Conservation (phyloP, 2,888 invertebrate species). For the Dioctria linearis region DNA sequence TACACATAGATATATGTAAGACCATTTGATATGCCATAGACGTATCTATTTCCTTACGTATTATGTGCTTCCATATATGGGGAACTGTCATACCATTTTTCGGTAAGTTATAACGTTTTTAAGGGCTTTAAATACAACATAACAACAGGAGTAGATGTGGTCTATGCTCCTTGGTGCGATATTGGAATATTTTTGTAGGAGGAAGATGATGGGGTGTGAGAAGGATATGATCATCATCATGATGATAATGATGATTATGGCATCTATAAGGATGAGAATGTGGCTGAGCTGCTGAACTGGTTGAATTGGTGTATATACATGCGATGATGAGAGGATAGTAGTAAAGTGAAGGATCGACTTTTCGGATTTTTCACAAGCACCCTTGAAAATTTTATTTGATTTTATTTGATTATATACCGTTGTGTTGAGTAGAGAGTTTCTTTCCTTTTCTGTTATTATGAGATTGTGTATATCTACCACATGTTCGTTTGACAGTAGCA, state of each 20-base stretch:
- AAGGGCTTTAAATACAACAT: slow-evolving; percentile 42
- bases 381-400: slow-evolving; percentile 54
- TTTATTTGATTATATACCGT: slow-evolving; percentile 45
- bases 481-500: too few species aligned
- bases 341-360: slow-evolving; percentile 27
- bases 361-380: slow-evolving; percentile 47
- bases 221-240: slow-evolving; percentile 68
- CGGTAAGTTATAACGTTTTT: slow-evolving; percentile 47
- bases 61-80: slow-evolving; percentile 32
- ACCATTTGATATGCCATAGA: too few species aligned
- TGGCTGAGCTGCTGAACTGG: slow-evolving; percentile 20
- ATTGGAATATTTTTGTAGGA: background rate
- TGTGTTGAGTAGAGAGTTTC: slow-evolving; percentile 27
- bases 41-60: slow-evolving; percentile 31
- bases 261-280: slow-evolving; percentile 40
- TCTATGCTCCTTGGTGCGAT: slow-evolving; percentile 58
- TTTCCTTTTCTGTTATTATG: slow-evolving; percentile 17
- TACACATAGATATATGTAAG: slow-evolving; percentile 1
- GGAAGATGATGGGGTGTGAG: slow-evolving; percentile 60
- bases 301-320: slow-evolving; percentile 18
- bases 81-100: slow-evolving; percentile 28
- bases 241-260: slow-evolving; percentile 62
- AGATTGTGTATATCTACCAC: background rate
- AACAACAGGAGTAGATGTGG: slow-evolving; percentile 46
- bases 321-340: slow-evolving; percentile 10